Evolutionary conservation across 2,113 vertebrate genomes (phyloP).

Genomic region (Nycticebus coucang): DNA sequence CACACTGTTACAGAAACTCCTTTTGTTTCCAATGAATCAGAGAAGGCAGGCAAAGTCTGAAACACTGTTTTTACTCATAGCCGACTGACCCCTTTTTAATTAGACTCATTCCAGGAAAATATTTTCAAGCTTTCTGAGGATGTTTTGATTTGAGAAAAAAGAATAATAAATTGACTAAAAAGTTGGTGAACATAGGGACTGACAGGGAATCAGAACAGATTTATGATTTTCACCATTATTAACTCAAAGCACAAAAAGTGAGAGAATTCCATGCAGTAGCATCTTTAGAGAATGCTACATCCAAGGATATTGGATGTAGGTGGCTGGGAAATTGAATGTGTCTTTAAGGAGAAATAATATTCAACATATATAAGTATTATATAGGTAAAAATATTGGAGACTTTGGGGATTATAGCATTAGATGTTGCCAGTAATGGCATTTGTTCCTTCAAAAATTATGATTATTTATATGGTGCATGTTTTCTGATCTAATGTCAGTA

Average conservation of each 20-base stretch:
- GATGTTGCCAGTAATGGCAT: slow-evolving; percentile 39
- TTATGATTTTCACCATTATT: slow-evolving; percentile 48
- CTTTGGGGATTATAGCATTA: slow-evolving; percentile 14
- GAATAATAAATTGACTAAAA: slow-evolving; percentile 41
- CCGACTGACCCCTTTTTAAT: slow-evolving; percentile 76
- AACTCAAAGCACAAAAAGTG: slow-evolving; percentile 26
- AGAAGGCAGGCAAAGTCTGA: slow-evolving; percentile 77
- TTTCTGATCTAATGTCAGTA: slow-evolving; percentile 51
- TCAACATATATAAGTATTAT: neutral
- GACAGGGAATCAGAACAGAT: slow-evolving; percentile 44
- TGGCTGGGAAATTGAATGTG: neutral
- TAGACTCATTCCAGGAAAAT: slow-evolving; percentile 75
- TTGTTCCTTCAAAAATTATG: slow-evolving; percentile 53
- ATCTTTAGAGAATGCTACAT: slow-evolving; percentile 39
- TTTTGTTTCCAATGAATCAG: slow-evolving; percentile 84
- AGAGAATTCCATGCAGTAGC: neutral
- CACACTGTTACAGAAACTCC: slow-evolving; percentile 89
- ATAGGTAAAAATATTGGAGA: neutral
- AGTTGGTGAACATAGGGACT: slow-evolving; percentile 37
- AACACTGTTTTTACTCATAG: slow-evolving; percentile 73
- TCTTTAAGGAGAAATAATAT: slow-evolving; percentile 51
- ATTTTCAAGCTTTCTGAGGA: slow-evolving; percentile 74
- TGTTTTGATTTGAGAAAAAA: slow-evolving; percentile 49
- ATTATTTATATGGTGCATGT: slow-evolving; percentile 39
- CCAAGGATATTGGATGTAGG: neutral